Evolutionary conservation across 2,888 invertebrate genomes (phyloP).

Genomic region (Strigamia transsilvanica): DNA sequence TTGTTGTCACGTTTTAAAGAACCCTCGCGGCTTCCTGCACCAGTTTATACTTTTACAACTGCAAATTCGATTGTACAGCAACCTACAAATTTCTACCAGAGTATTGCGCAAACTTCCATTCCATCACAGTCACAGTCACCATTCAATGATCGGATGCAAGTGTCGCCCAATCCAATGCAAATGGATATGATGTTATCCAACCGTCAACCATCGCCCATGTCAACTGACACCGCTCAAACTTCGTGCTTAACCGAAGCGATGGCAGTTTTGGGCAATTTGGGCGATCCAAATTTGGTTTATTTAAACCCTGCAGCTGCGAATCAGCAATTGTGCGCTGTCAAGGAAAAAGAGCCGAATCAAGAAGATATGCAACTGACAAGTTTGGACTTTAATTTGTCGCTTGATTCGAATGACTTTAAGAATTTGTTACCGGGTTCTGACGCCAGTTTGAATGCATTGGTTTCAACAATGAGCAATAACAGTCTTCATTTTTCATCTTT

Average conservation of each 20-base stretch:
- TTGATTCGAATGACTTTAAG: conserved; percentile 26
- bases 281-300: background rate
- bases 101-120: background rate
- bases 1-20: background rate
- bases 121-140: conserved; percentile 9
- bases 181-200: background rate
- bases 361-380: conserved; percentile 18
- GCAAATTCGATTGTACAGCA: background rate
- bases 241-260: background rate
- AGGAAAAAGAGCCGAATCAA: background rate
- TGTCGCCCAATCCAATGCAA: background rate
- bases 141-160: conserved; percentile 1
- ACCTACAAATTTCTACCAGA: conserved; percentile 13
- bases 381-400: conserved; percentile 34
- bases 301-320: background rate
- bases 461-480: conserved; percentile 29
- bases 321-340: background rate
- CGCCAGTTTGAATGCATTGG: background rate
- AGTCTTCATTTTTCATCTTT: conserved; percentile 32
- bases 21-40: background rate
- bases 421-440: background rate
- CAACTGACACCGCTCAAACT: background rate
- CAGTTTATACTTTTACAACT: background rate
- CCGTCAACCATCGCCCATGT: background rate
- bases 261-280: background rate